phyloP scores from a whole-genome alignment of 1,140 invertebrate genomes.

The Heliconius congener region DNA sequence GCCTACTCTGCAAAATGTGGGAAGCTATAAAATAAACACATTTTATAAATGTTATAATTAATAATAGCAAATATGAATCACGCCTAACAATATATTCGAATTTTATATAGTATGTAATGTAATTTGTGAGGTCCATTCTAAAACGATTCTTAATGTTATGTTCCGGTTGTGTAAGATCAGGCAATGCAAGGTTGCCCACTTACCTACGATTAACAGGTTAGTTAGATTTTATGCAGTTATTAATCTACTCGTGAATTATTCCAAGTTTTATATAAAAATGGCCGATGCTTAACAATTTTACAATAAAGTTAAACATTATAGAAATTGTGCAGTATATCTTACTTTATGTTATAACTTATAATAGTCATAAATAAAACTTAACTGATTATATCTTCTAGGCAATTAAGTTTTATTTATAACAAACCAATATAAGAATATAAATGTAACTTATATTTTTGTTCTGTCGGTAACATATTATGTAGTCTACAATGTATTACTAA shows the following conservation, averaged over 20 bases:
- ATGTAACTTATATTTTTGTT: neutral
- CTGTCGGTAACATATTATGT: neutral
- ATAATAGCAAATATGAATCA: neutral
- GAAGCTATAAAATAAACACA: neutral
- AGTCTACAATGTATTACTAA: neutral
- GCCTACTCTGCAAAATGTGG: too few relatives aligned
- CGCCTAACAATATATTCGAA: too few relatives aligned
- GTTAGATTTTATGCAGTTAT: conserved; percentile 38
- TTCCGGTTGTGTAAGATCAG: conserved; percentile 47
- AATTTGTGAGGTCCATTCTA: conserved; percentile 39
- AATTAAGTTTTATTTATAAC: neutral
- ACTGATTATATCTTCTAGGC: neutral
- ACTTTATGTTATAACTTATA: too few relatives aligned
- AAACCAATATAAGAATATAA: neutral
- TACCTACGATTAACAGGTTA: conserved; percentile 35
- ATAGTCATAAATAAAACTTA: too few relatives aligned
- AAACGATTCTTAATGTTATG: conserved; percentile 40
- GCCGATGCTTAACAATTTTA: neutral
- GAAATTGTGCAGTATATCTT: too few relatives aligned
- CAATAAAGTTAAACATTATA: neutral
- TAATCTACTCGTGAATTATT: conserved; percentile 37
- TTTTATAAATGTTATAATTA: neutral
- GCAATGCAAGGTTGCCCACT: conserved; percentile 45
- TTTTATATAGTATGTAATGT: conserved; percentile 9
- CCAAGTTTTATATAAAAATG: neutral